These are phyloP conservation scores for Pterocles gutturalis DNA, from an alignment of 2,113 vertebrate species.

Conservation along the genomic window DNA sequence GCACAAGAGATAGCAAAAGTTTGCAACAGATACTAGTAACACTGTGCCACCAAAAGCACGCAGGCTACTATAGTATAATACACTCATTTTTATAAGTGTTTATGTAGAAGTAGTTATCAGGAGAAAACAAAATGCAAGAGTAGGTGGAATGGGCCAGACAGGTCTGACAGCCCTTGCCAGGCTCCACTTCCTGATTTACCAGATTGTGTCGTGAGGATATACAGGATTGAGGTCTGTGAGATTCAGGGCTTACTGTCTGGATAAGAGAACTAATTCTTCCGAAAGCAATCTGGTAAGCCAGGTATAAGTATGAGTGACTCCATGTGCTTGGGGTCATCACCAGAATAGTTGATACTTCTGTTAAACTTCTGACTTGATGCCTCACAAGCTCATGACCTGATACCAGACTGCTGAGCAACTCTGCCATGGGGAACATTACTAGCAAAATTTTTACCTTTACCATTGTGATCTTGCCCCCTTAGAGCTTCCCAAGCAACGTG, in stretches of 20 bases:
- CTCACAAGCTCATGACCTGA: background rate
- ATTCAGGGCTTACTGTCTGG: background rate
- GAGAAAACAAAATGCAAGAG: background rate
- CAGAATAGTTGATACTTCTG: background rate
- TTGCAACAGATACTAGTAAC: background rate
- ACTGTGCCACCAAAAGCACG: background rate
- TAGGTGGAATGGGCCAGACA: background rate
- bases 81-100: background rate
- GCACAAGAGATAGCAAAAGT: background rate
- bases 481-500: background rate
- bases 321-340: background rate
- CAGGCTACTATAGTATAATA: background rate
- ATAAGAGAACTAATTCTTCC: background rate
- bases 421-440: background rate
- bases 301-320: background rate
- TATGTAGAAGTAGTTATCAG: background rate
- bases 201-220: background rate
- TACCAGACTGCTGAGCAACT: background rate
- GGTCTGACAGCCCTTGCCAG: constrained; percentile 9
- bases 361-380: background rate
- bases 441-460: background rate
- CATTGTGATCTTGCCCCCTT: background rate
- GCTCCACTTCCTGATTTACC: background rate
- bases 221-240: background rate
- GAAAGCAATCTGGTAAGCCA: background rate